These are phyloP conservation scores for Neelides folsomi DNA, from an alignment of 2,888 invertebrate genomes.

Conservation along the genomic window DNA sequence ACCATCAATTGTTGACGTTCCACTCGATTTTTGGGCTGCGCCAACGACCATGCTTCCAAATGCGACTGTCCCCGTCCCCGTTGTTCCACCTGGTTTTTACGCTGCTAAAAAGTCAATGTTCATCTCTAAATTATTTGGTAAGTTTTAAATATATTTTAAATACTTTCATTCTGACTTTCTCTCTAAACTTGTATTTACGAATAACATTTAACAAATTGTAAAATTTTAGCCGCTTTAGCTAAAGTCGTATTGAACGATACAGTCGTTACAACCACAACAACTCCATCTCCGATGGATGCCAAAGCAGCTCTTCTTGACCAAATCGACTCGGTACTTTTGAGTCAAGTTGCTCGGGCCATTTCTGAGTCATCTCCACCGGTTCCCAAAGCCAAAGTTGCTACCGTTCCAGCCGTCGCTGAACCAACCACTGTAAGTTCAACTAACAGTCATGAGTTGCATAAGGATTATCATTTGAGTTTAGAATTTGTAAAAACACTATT, in stretches of 20 bases:
- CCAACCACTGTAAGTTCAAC: too few species aligned
- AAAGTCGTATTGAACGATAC: slow-evolving; percentile 22
- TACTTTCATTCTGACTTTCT: too few species aligned
- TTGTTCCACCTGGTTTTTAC: slow-evolving; percentile 23
- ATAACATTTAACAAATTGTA: too few species aligned
- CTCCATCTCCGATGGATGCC: slow-evolving; percentile 11
- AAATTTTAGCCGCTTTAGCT: slow-evolving; percentile 17
- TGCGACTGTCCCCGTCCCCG: slow-evolving; percentile 13
- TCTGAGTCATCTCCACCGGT: background rate
- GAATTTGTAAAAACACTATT: too few species aligned
- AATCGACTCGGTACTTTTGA: slow-evolving; percentile 18
- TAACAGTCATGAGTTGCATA: too few species aligned
- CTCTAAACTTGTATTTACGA: too few species aligned
- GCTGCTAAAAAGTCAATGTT: slow-evolving; percentile 30
- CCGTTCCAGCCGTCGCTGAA: too few species aligned
- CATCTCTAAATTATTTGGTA: slow-evolving; percentile 22
- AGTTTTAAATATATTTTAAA: too few species aligned
- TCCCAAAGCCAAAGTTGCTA: too few species aligned
- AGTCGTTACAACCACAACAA: slow-evolving; percentile 3
- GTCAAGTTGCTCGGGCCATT: slow-evolving; percentile 14
- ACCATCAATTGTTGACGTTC: slow-evolving; percentile 7
- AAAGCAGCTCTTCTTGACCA: slow-evolving; percentile 15
- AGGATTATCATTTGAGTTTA: too few species aligned
- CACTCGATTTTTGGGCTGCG: slow-evolving; percentile 16
- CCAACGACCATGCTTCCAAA: slow-evolving; percentile 16